Evolutionary conservation across 2,888 invertebrate genomes (phyloP).

Genomic region (Craniophora ligustri): DNA sequence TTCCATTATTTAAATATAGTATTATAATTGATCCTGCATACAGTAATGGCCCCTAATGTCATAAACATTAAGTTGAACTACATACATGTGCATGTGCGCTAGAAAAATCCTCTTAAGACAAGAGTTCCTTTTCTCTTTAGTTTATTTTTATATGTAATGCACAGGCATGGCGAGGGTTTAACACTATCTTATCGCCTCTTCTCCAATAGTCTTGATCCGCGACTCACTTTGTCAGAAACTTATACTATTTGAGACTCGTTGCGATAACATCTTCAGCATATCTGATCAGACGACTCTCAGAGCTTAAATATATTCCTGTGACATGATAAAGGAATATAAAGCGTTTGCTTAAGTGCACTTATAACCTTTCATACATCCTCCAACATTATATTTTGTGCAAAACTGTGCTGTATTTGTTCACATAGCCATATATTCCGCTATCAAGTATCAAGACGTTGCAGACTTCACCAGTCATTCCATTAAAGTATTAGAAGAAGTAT

Average conservation of each 20-base stretch:
- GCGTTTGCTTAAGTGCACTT: not conserved
- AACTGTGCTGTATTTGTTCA: not conserved
- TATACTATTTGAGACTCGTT: not conserved
- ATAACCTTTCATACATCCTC: not conserved
- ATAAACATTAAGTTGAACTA: too few relatives aligned
- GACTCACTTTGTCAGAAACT: too few relatives aligned
- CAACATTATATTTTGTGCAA: not conserved
- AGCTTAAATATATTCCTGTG: not conserved
- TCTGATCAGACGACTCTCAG: not conserved
- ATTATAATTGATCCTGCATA: too few relatives aligned
- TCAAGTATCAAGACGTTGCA: conserved; percentile 5
- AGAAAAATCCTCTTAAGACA: too few relatives aligned
- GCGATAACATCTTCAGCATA: not conserved
- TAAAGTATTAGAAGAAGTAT: conserved; percentile 7
- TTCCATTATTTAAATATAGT: too few relatives aligned
- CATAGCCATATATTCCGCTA: too few relatives aligned
- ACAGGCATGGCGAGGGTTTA: too few relatives aligned
- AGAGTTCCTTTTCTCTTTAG: too few relatives aligned
- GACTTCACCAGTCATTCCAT: not conserved
- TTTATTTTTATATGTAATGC: too few relatives aligned
- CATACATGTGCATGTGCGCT: too few relatives aligned
- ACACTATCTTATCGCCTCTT: too few relatives aligned
- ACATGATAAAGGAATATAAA: not conserved
- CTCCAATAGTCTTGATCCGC: not conserved
- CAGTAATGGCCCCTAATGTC: too few relatives aligned